Evolutionary conservation across 2,888 invertebrate genomes (phyloP).

Genomic region (Graphium colonna): DNA sequence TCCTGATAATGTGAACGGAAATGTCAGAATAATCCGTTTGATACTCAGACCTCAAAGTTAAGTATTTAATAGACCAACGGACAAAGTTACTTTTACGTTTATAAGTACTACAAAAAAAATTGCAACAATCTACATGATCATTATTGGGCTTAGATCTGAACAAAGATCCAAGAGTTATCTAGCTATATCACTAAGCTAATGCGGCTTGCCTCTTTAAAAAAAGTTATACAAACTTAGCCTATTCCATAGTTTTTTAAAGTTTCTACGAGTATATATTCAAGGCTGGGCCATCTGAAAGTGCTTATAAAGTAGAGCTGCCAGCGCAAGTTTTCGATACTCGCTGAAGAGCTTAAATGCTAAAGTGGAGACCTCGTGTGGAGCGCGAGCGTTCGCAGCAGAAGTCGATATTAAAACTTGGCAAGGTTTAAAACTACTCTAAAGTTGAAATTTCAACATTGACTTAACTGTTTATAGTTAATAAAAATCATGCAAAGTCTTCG

Average conservation of each 20-base stretch:
- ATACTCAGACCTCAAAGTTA: no score
- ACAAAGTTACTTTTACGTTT: no score
- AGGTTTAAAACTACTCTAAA: not conserved
- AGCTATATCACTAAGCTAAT: no score
- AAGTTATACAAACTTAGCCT: no score
- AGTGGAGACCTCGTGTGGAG: constrained; percentile 1
- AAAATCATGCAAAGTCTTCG: not conserved
- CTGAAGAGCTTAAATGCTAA: constrained; percentile 2
- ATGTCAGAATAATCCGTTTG: no score
- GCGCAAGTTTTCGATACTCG: constrained; percentile 15
- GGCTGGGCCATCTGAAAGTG: constrained; percentile 9
- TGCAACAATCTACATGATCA: no score
- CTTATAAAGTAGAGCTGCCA: constrained; percentile 14
- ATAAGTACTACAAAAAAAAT: no score
- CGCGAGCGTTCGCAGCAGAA: constrained; percentile 1
- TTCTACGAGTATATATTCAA: constrained; percentile 5
- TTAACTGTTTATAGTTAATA: not conserved
- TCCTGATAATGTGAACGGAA: no score
- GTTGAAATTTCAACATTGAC: not conserved
- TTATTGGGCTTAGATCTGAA: no score
- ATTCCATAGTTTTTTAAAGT: constrained; percentile 13
- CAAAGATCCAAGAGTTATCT: no score
- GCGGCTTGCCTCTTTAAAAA: no score
- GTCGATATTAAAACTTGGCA: constrained; percentile 11
- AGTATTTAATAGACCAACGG: no score